Base-by-base conservation (phyloP, 1,140 invertebrate genomes). In the Drosophila santomea region DNA sequence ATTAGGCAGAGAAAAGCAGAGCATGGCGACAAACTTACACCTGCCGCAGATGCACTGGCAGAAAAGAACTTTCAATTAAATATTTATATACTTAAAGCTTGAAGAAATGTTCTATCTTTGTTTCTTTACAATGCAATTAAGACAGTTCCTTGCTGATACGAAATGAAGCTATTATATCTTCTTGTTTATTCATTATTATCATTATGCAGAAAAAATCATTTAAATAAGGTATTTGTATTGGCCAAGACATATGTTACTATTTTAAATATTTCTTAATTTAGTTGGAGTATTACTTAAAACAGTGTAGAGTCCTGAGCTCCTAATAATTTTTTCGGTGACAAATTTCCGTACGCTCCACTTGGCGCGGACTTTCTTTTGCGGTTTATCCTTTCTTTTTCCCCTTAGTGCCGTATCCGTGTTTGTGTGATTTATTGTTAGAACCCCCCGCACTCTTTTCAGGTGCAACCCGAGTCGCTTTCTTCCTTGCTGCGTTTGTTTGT, bases 371-470 rank as follows among this genome's bases (percentile, higher is more conserved):
- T 72, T 62, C 66, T 66, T 56, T 55, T 45, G 45, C 50, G 72
- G 50, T 60, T 58, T 76, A 54, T 57, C 66, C 69, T 41, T 32
- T 67, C n/a, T 36, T 51, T 54, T 47, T 73, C 41, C 44, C n/a
- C 47, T 20, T 20, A 14, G 11, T 5, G 17, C 43, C 48, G 36
- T 28, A 35, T 63, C 14, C 39, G 35, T 17, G 17, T 17, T 17
- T 17, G 17, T 35, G 43, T 78, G 77, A 88, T 89, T 88, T 80
- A 89, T 89, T 62, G 67, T 71, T 57, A 54, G 63, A 67, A 63
- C 54, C 67, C 41, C 67, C 20, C 20, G 1, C 20, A 17, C 20
- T 20, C 20, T 20, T 72, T 64, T 64, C 20, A 45, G 63, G 48
- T 55, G 79, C 80, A 82, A 81, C 50, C 48, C 59, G 62, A 75